phyloP scores from a whole-genome alignment of 2,113 vertebrate genomes.

The Harpagus bidentatus region DNA sequence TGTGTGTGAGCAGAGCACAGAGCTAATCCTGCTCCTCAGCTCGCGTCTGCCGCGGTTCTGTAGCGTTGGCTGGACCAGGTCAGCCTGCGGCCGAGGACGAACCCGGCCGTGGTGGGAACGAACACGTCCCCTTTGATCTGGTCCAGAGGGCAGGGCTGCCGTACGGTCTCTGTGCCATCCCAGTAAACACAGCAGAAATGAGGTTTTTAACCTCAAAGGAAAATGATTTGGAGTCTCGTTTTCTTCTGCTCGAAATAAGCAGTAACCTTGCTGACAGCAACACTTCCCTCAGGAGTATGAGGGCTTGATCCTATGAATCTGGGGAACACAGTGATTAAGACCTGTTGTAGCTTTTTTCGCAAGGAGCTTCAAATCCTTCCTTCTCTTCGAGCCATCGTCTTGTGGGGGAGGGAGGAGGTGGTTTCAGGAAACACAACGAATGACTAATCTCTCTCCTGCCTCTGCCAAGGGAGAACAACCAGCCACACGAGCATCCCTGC shows the following conservation, averaged over 20 bases:
- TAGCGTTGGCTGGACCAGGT: neutral
- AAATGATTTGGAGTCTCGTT: neutral
- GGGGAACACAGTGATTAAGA: neutral
- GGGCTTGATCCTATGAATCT: neutral
- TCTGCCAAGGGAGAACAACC: conserved; percentile 35
- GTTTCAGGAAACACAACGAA: neutral
- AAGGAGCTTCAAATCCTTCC: neutral
- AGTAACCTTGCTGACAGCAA: neutral
- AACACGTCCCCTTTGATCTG: neutral
- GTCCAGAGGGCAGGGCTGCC: neutral
- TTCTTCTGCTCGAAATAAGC: neutral
- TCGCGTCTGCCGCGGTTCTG: rapidly evolving
- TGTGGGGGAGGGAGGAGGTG: neutral
- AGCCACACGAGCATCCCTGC: conserved; percentile 18
- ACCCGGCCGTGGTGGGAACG: neutral
- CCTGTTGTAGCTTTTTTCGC: neutral
- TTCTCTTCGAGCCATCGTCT: neutral
- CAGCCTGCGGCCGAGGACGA: rapidly evolving
- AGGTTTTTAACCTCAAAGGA: neutral
- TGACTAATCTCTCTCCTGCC: conserved; percentile 22
- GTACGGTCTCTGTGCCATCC: neutral
- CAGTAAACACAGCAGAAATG: neutral
- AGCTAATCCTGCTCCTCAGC: neutral
- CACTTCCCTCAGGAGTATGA: rapidly evolving
- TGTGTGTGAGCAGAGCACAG: neutral